Base-by-base conservation (phyloP, 2,888 invertebrate species). In the Anodontia alba region DNA sequence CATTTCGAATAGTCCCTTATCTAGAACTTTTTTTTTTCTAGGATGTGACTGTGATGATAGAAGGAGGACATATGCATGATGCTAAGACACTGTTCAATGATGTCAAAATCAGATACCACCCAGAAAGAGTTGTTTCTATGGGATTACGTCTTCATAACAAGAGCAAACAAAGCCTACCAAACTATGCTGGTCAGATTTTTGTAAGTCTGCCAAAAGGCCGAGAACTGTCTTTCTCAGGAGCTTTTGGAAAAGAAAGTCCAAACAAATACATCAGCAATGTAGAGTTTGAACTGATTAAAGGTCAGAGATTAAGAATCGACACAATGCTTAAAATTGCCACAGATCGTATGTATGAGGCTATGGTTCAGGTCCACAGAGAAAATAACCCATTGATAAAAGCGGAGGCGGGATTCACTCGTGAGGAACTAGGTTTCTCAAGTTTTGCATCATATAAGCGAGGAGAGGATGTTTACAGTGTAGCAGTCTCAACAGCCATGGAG, bases 61-160 rank as follows among this genome's bases (percentile, higher is more conserved):
- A 76, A 26, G 89, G 88, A 23, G 83, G 82, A 10, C 87, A 90
- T 43, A 78, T 78, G 23, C 86, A 89, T 46, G 73, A 77, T 23
- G 67, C 75, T 38, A 81, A 80, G 31, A 78, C 76, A 15, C 20
- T 89, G 1, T 76, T 78, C 17, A 81, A 84, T 23, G 76, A 78
- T n/a, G 42, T 88, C 2, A 49, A 70, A 10, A 71, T 90, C 23
- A 49, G 75, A 38, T 88, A 90, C 73, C 84, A 89, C 46, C 84
- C 85, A 36, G 81, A 87, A 42, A 81, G 87, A 66, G 46, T 69
- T 26, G 79, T 88, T 17, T 71, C 76, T 26, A 72, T 82, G 42
- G 67, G 70, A 42, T 15, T 84, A 8, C 74, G 72, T 33, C 80
- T 85, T 8, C 81, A 85, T 74, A 83, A 85, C 78, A 74, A 71